Evolutionary conservation across 2,113 vertebrate species (phyloP).

Genomic region (Chaenocephalus aceratus): DNA sequence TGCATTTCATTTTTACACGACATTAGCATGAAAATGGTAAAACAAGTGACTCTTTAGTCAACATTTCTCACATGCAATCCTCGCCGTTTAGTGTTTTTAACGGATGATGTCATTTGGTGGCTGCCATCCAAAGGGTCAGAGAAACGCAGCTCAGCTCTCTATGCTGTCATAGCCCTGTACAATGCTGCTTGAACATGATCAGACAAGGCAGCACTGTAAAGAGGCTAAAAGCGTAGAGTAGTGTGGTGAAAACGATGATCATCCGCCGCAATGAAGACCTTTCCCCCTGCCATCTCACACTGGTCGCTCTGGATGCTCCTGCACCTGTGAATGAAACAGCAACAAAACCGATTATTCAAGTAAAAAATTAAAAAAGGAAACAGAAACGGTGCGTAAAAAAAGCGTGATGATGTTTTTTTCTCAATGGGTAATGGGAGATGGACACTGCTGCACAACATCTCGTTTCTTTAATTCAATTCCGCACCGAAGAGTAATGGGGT

Average conservation of each 20-base stretch:
- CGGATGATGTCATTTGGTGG: conserved; percentile 63
- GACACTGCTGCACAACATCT: conserved; percentile 2
- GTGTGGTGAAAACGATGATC: conserved; percentile 10
- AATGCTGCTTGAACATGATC: conserved; percentile 87
- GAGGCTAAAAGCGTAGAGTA: conserved; percentile 86
- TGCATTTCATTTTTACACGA: background rate
- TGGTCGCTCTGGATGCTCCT: conserved; percentile 30
- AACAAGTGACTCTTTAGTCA: background rate
- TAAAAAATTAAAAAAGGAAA: background rate
- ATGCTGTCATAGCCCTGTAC: conserved; percentile 88
- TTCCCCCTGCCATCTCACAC: conserved; percentile 10
- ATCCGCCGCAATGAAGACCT: conserved; percentile 59
- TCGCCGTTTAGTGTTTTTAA: conserved; percentile 4
- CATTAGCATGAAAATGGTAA: background rate
- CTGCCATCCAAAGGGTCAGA: conserved; percentile 44
- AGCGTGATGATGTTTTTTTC: background rate
- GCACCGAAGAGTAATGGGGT: conserved; percentile 18
- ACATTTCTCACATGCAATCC: background rate
- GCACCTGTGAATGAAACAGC: conserved; percentile 60
- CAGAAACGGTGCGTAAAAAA: background rate
- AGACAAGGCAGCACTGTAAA: conserved; percentile 89
- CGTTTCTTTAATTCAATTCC: conserved; percentile 30
- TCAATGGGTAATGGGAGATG: background rate
- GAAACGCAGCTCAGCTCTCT: conserved; percentile 72
- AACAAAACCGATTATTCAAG: conserved; percentile 29